A percentile compares a stretch with the other conserved stretches of the same genome.
Evolutionary conservation across 2,113 vertebrate species (phyloP).

Genomic region (Sphaerodactylus townsendi): DNA sequence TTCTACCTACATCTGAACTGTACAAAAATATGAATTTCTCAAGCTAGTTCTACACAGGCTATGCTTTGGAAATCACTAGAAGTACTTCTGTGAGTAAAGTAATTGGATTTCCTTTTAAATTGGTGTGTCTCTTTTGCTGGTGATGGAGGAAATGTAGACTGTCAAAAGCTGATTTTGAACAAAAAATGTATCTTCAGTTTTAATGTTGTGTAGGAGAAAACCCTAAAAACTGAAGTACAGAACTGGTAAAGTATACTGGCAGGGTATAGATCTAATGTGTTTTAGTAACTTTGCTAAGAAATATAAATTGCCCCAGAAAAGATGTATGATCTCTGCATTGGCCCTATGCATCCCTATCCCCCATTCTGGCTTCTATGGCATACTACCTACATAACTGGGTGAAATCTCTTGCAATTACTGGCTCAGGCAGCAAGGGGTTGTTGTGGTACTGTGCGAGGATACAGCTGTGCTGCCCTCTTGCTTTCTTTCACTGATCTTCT

Average conservation of each 20-base stretch:
- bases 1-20: background rate
- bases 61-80: background rate
- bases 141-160: background rate
- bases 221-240: background rate
- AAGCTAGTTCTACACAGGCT: background rate
- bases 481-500: constrained; percentile 18
- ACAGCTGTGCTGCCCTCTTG: background rate
- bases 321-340: background rate
- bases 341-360: background rate
- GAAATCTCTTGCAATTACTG: constrained; percentile 1
- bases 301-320: background rate
- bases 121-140: background rate
- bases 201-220: background rate
- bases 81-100: background rate
- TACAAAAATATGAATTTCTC: background rate
- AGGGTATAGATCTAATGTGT: background rate
- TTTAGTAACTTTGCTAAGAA: background rate
- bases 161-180: background rate
- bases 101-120: background rate
- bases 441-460: constrained; percentile 1
- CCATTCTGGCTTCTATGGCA: background rate
- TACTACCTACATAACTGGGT: background rate
- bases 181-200: background rate
- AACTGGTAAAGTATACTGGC: background rate
- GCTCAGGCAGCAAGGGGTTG: constrained; percentile 15